phyloP scores from a whole-genome alignment of 2,888 invertebrate genomes.

The Microplitis deprimator region DNA sequence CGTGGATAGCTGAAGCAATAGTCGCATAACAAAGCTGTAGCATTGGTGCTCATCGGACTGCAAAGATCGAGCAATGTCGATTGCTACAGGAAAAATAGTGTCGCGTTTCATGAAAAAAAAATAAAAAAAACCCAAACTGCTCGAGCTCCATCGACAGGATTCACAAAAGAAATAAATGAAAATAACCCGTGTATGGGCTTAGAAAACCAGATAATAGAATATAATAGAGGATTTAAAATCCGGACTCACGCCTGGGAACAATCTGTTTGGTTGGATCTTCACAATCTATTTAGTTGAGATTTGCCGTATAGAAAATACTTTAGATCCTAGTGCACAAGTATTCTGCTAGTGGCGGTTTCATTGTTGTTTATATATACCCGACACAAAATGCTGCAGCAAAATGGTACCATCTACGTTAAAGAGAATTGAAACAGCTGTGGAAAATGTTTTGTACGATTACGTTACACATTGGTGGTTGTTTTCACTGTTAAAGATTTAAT shows the following conservation, averaged over 20 bases:
- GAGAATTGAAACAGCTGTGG: slow-evolving; percentile 29
- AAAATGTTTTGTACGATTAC: slow-evolving; percentile 36
- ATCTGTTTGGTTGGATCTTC: not conserved
- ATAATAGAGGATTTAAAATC: slow-evolving; percentile 5
- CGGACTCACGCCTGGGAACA: slow-evolving; percentile 16
- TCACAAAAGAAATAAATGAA: not conserved
- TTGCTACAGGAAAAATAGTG: slow-evolving; percentile 24
- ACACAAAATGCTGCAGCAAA: not conserved
- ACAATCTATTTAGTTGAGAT: not conserved
- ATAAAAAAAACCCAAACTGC: not conserved
- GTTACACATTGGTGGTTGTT: not conserved
- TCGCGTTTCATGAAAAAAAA: not conserved
- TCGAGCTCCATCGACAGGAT: not conserved
- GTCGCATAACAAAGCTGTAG: slow-evolving; percentile 17
- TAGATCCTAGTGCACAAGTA: too few relatives aligned
- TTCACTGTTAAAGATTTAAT: too few relatives aligned
- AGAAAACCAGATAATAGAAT: not conserved
- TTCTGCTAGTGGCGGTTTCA: too few relatives aligned
- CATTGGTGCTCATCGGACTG: slow-evolving; percentile 33
- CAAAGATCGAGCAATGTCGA: slow-evolving; percentile 32
- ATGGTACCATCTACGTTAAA: slow-evolving; percentile 15
- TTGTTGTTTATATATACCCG: too few relatives aligned
- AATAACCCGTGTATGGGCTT: not conserved
- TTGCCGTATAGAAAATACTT: too few relatives aligned
- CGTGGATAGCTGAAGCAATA: too few relatives aligned